phyloP scores from a whole-genome alignment of 2,888 invertebrate genomes.

The Pristionchus entomophagus region DNA sequence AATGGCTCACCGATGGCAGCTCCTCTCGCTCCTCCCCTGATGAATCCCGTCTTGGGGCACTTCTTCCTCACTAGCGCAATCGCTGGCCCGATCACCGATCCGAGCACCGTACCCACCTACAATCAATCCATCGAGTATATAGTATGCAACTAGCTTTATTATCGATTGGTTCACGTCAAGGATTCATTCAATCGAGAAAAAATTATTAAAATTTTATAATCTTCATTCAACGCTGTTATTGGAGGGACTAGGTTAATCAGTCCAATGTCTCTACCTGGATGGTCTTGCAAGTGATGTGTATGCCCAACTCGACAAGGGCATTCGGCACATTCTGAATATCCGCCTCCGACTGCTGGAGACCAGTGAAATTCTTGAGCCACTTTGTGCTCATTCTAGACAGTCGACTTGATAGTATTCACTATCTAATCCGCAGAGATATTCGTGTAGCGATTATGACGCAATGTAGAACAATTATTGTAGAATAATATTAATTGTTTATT shows the following conservation, averaged over 20 bases:
- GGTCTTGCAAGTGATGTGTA: constrained; percentile 15
- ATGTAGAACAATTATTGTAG: not conserved
- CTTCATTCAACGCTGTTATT: too few species aligned
- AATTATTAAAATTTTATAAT: too few species aligned
- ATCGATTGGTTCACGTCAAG: not conserved
- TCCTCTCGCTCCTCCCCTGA: not conserved
- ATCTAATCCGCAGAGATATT: not conserved
- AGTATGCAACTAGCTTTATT: not conserved
- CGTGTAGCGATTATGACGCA: not conserved
- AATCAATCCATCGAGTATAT: not conserved
- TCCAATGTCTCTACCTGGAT: constrained; percentile 19
- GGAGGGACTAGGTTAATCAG: too few species aligned
- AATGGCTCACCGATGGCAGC: not conserved
- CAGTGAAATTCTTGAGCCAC: constrained; percentile 6
- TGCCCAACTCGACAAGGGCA: not conserved
- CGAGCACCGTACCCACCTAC: not conserved
- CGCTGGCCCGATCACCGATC: not conserved
- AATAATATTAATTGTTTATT: not conserved
- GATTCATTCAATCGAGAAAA: not conserved
- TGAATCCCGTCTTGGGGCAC: constrained; percentile 9
- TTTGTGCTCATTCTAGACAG: not conserved
- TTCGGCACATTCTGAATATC: not conserved
- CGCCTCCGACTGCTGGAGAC: not conserved
- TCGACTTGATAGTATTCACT: not conserved
- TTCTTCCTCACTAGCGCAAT: not conserved